phyloP scores from a whole-genome alignment of 2,888 invertebrate species.

The Drosophila prostipennis region DNA sequence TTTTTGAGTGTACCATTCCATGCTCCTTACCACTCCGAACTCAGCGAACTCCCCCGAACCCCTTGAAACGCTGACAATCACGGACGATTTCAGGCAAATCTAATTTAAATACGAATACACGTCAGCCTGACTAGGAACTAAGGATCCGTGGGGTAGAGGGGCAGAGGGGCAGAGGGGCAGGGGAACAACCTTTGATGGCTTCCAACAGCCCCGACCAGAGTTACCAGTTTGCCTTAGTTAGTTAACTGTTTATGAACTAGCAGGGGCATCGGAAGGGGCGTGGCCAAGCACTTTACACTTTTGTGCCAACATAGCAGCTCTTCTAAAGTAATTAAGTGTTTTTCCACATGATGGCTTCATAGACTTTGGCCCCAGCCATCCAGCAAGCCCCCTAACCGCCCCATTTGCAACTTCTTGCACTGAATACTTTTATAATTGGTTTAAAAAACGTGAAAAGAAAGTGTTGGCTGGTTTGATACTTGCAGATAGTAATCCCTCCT shows the following conservation, averaged over 20 bases:
- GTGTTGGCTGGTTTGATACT: constrained; percentile 61
- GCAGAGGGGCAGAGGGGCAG: background rate
- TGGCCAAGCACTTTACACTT: constrained; percentile 75
- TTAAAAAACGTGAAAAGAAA: constrained; percentile 74
- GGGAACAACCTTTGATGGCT: constrained; percentile 68
- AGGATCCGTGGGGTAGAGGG: background rate
- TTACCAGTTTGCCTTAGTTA: constrained; percentile 69
- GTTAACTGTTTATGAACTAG: constrained; percentile 73
- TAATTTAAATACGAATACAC: constrained; percentile 80
- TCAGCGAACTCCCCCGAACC: background rate
- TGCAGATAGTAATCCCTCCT: constrained; percentile 61
- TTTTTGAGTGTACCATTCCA: too few species aligned
- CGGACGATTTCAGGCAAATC: constrained; percentile 80
- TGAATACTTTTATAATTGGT: constrained; percentile 75
- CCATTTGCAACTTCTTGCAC: constrained; percentile 34
- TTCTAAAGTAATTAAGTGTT: constrained; percentile 77
- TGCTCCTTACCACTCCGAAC: constrained; percentile 7
- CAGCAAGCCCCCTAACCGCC: constrained; percentile 2
- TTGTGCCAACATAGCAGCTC: constrained; percentile 69
- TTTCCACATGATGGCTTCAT: constrained; percentile 77
- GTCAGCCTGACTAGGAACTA: constrained; percentile 38
- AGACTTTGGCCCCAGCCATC: constrained; percentile 47
- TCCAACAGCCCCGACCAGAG: constrained; percentile 10
- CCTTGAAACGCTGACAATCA: constrained; percentile 70
- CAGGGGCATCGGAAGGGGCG: constrained; percentile 50